Conservation (phyloP, 2,888 invertebrate genomes). For the Dryobota labecula region DNA sequence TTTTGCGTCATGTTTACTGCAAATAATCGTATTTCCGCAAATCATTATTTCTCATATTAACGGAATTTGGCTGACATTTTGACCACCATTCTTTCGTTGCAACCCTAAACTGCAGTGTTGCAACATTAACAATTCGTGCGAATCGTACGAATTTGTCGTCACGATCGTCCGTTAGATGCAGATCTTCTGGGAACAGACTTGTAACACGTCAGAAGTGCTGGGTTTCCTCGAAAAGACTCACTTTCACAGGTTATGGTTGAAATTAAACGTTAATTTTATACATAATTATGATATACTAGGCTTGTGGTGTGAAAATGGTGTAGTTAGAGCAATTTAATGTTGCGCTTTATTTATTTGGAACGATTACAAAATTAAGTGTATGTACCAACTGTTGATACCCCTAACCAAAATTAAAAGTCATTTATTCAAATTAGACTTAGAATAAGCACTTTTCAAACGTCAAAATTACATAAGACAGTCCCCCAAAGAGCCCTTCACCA, state of each 20-base stretch:
- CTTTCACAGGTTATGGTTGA: conserved; percentile 1
- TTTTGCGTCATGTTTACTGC: too few relatives aligned
- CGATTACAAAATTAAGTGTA: neutral
- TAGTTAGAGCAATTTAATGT: too few relatives aligned
- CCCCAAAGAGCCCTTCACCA: too few relatives aligned
- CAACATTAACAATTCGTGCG: conserved; percentile 80
- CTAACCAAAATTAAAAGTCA: too few relatives aligned
- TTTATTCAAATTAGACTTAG: too few relatives aligned
- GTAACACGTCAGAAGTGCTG: conserved; percentile 34
- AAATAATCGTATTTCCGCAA: too few relatives aligned
- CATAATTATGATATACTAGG: neutral
- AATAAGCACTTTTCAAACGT: too few relatives aligned
- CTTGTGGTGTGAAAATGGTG: neutral
- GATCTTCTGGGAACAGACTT: conserved; percentile 69
- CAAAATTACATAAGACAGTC: too few relatives aligned
- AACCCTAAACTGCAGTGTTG: conserved; percentile 62
- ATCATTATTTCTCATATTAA: too few relatives aligned
- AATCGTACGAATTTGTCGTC: conserved; percentile 81
- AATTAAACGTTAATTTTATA: neutral
- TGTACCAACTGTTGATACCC: too few relatives aligned
- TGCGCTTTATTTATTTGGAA: neutral
- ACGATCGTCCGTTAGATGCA: conserved; percentile 78
- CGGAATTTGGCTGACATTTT: too few relatives aligned
- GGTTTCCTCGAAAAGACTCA: conserved; percentile 30
- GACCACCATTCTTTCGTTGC: too few relatives aligned